Evolutionary conservation across 2,797 vertebrate species (phyloP).

Genomic region (Acrossocheilus fasciatus): DNA sequence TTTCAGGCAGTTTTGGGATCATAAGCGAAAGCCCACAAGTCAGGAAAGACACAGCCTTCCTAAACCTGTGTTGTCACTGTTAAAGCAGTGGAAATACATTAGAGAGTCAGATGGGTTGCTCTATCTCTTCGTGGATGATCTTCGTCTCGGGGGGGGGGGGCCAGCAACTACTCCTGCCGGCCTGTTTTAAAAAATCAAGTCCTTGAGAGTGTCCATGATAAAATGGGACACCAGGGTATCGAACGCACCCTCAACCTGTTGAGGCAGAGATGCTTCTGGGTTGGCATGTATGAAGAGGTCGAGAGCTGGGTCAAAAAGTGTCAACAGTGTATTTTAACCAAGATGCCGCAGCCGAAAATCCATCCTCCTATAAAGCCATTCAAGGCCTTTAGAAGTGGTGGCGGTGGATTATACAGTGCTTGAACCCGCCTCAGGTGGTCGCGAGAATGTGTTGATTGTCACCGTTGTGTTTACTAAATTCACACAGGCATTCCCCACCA

Average conservation of each 20-base stretch:
- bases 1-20: too few species aligned
- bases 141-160: too few species aligned
- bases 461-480: too few species aligned
- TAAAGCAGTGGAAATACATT: too few species aligned
- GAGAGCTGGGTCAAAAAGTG: background rate
- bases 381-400: background rate
- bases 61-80: too few species aligned
- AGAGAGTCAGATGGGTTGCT: too few species aligned
- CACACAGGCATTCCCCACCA: too few species aligned
- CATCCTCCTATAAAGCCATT: background rate
- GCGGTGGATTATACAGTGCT: conserved; percentile 17
- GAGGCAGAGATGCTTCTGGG: conserved; percentile 3
- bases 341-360: conserved; percentile 9
- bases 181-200: too few species aligned
- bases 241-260: background rate
- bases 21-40: too few species aligned
- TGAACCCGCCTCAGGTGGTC: background rate
- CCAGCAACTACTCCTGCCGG: too few species aligned
- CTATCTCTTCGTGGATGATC: too few species aligned
- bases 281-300: conserved; percentile 22
- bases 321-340: background rate
- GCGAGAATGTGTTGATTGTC: conserved; percentile 27
- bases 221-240: conserved; percentile 3
- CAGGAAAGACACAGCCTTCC: too few species aligned
- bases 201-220: conserved; percentile 1